phyloP scores from a whole-genome alignment of 2,113 vertebrate species.

The Scartelaos histophorus region DNA sequence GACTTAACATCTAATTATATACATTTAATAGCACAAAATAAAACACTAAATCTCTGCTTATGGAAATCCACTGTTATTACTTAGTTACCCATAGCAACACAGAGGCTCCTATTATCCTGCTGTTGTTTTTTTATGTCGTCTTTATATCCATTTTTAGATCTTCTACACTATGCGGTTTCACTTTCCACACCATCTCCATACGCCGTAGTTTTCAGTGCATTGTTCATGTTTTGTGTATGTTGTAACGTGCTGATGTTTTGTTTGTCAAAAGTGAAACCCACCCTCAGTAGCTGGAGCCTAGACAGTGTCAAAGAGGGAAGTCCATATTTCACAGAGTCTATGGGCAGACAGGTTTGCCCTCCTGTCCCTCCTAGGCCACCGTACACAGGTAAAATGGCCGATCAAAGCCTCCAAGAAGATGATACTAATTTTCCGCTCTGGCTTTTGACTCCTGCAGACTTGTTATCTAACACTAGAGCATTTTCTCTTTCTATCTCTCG shows the following conservation, averaged over 20 bases:
- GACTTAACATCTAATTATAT: no score
- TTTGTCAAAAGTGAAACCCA: constrained; percentile 85
- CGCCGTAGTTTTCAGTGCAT: constrained; percentile 8
- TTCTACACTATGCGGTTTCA: background rate
- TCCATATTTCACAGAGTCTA: constrained; percentile 83
- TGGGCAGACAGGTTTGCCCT: constrained; percentile 87
- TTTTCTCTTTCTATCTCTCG: constrained; percentile 9
- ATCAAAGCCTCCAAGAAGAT: constrained; percentile 15
- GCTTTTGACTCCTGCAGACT: constrained; percentile 52
- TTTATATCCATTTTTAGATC: background rate
- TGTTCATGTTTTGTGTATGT: constrained; percentile 24
- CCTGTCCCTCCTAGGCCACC: constrained; percentile 93
- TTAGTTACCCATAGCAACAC: background rate
- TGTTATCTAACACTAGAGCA: constrained; percentile 9
- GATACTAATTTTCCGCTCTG: constrained; percentile 62
- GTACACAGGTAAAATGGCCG: constrained; percentile 83
- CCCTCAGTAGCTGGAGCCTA: constrained; percentile 97
- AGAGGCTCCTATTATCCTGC: background rate
- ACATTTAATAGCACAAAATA: no score
- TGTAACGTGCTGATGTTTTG: constrained; percentile 45
- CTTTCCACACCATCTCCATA: background rate
- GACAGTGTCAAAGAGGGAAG: constrained; percentile 91
- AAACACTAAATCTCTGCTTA: no score
- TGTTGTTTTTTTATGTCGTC: no score
- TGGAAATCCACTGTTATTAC: no score